Conservation (phyloP, 1,140 invertebrate species). For the Drosophila sechellia region DNA sequence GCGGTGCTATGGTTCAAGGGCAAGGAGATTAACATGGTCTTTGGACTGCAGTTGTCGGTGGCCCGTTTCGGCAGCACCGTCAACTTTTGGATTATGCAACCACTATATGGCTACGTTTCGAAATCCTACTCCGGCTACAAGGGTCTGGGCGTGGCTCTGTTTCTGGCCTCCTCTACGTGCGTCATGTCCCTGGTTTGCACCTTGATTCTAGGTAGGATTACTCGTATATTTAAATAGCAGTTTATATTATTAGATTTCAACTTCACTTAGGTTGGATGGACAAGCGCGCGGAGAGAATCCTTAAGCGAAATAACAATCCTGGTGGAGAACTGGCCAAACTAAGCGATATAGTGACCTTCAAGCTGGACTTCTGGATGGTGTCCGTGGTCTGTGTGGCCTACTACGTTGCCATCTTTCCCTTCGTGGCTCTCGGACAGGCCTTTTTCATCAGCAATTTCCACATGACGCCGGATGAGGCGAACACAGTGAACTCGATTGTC, state of each 20-base stretch:
- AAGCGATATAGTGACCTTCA: constrained; percentile 94
- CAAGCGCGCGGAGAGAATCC: constrained; percentile 91
- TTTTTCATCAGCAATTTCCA: constrained; percentile 96
- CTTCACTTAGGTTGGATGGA: constrained; percentile 89
- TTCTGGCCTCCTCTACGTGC: constrained; percentile 92
- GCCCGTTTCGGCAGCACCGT: constrained; percentile 97
- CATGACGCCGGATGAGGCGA: constrained; percentile 90
- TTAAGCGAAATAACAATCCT: constrained; percentile 88
- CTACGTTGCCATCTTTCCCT: constrained; percentile 98
- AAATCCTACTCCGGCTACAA: constrained; percentile 89
- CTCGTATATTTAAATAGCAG: not conserved
- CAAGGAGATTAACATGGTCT: constrained; percentile 98
- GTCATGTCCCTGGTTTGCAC: constrained; percentile 93
- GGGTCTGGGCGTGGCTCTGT: constrained; percentile 92
- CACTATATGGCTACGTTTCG: constrained; percentile 91
- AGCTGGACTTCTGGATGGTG: constrained; percentile 94
- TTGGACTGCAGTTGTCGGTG: constrained; percentile 96
- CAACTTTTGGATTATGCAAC: constrained; percentile 96
- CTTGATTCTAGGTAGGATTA: constrained; percentile 86
- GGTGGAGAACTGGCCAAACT: constrained; percentile 90
- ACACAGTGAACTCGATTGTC: constrained; percentile 94
- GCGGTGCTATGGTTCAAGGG: constrained; percentile 99
- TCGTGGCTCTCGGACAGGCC: constrained; percentile 96
- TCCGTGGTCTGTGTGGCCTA: constrained; percentile 96
- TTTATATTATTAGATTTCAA: not conserved